A percentile compares a stretch with the other conserved stretches of the same genome.
Conservation (phyloP, 2,888 invertebrate species). For the Scrobipalpa costella region DNA sequence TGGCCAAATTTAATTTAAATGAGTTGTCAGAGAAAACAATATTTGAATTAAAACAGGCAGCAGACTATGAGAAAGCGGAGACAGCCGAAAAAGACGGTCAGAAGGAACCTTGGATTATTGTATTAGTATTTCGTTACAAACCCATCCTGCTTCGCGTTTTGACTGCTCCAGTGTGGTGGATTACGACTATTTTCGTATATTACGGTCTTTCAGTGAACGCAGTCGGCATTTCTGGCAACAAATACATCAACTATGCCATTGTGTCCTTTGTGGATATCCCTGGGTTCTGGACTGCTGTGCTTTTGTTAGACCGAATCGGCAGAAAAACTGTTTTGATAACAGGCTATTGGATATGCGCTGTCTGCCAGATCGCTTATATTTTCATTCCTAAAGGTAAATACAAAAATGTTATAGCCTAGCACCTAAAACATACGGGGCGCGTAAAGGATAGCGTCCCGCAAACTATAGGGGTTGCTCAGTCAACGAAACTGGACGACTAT, state of each 20-base stretch:
- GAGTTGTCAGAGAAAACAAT: conserved; percentile 57
- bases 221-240: conserved; percentile 84
- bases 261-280: conserved; percentile 86
- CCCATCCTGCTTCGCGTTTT: conserved; percentile 70
- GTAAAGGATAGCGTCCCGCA: no score
- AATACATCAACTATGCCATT: conserved; percentile 86
- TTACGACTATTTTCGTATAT: conserved; percentile 88
- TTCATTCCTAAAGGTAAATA: conserved; percentile 78
- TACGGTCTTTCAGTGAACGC: conserved; percentile 90
- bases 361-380: conserved; percentile 63
- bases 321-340: conserved; percentile 81
- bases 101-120: conserved; percentile 38
- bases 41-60: conserved; percentile 43
- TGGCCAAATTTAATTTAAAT: conserved; percentile 73
- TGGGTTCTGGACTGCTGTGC: conserved; percentile 82
- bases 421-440: no score
- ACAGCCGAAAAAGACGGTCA: conserved; percentile 26
- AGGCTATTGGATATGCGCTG: conserved; percentile 82
- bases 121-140: conserved; percentile 62
- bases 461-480: no score
- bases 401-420: no score
- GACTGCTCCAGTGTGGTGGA: conserved; percentile 87
- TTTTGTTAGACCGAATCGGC: conserved; percentile 83
- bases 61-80: neutral
- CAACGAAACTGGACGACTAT: no score